A percentile compares a stretch with the other conserved stretches of the same genome.
Conservation (phyloP, 2,888 invertebrate species). For the Lampropteryx suffumata region DNA sequence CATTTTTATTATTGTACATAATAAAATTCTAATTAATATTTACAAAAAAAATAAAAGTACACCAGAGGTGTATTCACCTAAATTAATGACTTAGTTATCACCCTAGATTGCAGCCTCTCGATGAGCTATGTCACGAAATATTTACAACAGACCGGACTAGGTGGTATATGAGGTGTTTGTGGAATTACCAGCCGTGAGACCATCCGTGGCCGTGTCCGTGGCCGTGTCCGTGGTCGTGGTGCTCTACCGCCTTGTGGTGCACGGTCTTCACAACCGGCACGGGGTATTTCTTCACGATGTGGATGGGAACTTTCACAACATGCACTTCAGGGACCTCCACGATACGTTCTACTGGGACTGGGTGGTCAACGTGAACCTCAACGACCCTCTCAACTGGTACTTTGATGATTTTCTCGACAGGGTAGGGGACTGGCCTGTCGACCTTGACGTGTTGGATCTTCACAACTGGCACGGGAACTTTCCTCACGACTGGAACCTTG, state of each 20-base stretch:
- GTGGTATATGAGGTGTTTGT: conserved; percentile 41
- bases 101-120: conserved; percentile 79
- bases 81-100: conserved; percentile 82
- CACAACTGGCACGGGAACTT: conserved; percentile 81
- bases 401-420: conserved; percentile 83
- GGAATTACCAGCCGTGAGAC: conserved; percentile 42
- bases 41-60: conserved; percentile 65
- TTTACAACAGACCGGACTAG: conserved; percentile 71
- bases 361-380: conserved; percentile 79
- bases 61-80: conserved; percentile 60
- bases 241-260: conserved; percentile 65
- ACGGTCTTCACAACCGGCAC: conserved; percentile 73
- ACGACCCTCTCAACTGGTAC: conserved; percentile 82
- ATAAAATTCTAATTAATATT: conserved; percentile 69
- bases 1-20: conserved; percentile 51
- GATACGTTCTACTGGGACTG: conserved; percentile 77
- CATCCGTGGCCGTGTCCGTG: conserved; percentile 38
- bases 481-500: conserved; percentile 77
- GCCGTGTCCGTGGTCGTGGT: conserved; percentile 45
- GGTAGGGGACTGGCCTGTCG: conserved; percentile 83
- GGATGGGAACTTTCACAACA: conserved; percentile 72
- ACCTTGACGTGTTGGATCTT: conserved; percentile 80
- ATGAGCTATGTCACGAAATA: conserved; percentile 71
- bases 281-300: conserved; percentile 68
- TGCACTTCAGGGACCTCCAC: conserved; percentile 82